Conservation (phyloP, 2,113 vertebrate species). For the Periophthalmus modestus region DNA sequence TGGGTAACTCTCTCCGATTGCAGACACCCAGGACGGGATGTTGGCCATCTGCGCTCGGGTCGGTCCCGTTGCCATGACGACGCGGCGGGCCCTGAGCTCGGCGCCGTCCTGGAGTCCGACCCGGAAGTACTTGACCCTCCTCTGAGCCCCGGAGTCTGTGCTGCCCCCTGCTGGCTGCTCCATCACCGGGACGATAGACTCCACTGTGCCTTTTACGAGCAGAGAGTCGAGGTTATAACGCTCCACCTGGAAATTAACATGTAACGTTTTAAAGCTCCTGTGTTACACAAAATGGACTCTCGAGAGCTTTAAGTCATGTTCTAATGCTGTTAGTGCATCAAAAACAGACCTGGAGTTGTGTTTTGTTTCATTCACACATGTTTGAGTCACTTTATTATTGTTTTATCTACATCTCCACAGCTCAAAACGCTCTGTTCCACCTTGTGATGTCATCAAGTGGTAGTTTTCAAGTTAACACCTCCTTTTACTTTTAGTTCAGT, state of each 20-base stretch:
- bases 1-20: conserved; percentile 72
- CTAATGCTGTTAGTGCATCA: no score
- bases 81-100: conserved; percentile 52
- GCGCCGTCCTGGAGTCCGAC: conserved; percentile 67
- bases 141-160: conserved; percentile 9
- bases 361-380: no score
- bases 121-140: conserved; percentile 65
- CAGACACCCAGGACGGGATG: conserved; percentile 73
- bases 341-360: no score
- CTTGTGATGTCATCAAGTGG: no score
- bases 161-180: conserved; percentile 2
- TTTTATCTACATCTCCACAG: no score
- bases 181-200: conserved; percentile 63
- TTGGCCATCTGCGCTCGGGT: conserved; percentile 79
- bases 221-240: conserved; percentile 68
- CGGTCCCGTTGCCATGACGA: conserved; percentile 77
- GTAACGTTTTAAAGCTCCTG: conserved; percentile 3
- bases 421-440: no score
- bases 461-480: no score
- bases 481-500: no score
- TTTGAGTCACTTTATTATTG: no score
- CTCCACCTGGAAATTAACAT: conserved; percentile 65
- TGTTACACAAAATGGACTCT: no score
- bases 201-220: conserved; percentile 73
- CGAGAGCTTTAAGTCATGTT: no score